These are phyloP conservation scores for Sorex fumeus DNA, from an alignment of 2,113 vertebrate species.

Conservation along the genomic window DNA sequence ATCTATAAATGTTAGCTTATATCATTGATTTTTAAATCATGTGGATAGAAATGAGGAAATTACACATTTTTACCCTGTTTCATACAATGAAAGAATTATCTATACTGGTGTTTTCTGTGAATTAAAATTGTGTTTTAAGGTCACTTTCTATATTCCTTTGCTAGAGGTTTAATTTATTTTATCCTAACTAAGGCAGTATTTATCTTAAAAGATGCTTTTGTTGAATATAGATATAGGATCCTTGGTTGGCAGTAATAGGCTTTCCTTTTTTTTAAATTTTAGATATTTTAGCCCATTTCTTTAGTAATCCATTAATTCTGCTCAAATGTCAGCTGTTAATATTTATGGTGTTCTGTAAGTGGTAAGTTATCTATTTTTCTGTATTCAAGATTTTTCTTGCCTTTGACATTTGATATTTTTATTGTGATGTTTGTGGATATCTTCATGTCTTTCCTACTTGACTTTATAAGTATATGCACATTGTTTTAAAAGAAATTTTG, in stretches of 20 bases:
- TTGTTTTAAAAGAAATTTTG: neutral
- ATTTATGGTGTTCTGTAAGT: neutral
- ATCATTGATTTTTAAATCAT: neutral
- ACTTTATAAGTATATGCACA: neutral
- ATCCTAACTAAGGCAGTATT: neutral
- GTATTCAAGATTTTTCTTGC: neutral
- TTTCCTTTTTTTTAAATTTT: neutral
- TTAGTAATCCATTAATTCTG: neutral
- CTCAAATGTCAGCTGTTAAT: neutral
- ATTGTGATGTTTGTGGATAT: neutral
- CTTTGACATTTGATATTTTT: neutral
- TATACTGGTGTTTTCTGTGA: neutral
- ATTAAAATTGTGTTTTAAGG: neutral
- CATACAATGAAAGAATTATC: neutral
- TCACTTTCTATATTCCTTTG: neutral
- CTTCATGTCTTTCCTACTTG: neutral
- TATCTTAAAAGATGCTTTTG: neutral
- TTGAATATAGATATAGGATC: neutral
- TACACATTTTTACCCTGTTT: neutral
- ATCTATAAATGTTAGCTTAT: neutral
- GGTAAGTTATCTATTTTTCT: neutral
- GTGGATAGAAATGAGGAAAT: slow-evolving; percentile 19
- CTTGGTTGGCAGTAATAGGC: neutral
- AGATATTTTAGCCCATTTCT: neutral
- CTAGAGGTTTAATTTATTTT: neutral